Evolutionary conservation across 2,888 invertebrate genomes (phyloP), one percentile per base, ranked within the genome.

Genomic region (Tenthredo mesomela): DNA sequence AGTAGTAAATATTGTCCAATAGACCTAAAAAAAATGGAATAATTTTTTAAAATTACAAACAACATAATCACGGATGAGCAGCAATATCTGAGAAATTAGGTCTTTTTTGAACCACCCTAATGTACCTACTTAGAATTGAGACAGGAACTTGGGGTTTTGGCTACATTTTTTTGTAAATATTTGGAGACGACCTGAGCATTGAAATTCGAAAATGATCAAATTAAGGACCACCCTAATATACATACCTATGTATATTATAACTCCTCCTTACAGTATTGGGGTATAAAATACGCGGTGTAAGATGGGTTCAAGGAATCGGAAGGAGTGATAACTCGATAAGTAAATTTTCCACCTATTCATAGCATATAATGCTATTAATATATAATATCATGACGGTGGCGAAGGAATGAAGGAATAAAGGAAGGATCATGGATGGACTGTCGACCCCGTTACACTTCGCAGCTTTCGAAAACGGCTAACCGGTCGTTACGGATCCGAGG

Each of bases 401-500:
- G 15, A 33, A 33, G 15, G 18, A 25, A 50, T 54, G 15, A 21
- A 40, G 43, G 40, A 33, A 67, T 25, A 12, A 67, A 21, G 43
- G 7, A 18, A n/a, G 37, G 70, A 37, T 25, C 61, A 12, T 61
- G 12, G 61, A 25, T 5, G 21, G 25, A 61, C 25, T 3, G 12
- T 12, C 73, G 50, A 77, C 54, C 33, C n/a, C 77, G 54, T 77
- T 77, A 50, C 77, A 77, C 37, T 77, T 54, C 50, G 33, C 29
- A 40, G 50, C 29, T 77, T 77, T 77, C 33, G 77, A 77, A 54
- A 77, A 77, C 50, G 29, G 77, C 29, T 54, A 50, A 54, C 77
- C 43, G 50, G 33, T 77, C 77, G 77, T 77, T 33, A 77, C 71
- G 43, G 71, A n/a, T 73, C 40, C n/a, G 43, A 73, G 71, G 70